Base-by-base conservation (phyloP, 2,113 vertebrate species). In the Ictalurus furcatus region DNA sequence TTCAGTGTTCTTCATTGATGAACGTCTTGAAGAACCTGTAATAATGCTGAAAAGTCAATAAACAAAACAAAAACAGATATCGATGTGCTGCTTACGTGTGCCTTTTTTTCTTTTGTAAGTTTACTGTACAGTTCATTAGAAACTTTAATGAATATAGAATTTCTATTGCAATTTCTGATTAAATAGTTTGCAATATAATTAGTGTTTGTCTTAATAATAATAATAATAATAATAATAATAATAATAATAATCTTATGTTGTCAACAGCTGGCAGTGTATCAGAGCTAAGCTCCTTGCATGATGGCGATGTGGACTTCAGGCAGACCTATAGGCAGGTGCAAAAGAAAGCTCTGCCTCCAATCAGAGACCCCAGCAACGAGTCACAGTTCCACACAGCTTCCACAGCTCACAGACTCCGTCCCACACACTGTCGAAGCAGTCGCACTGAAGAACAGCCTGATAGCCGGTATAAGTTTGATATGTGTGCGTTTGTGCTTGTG, bases 281-380 rank as follows among this genome's bases (percentile, higher is more conserved):
- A 0, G 98, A 99, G 92, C 96, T 99, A 90, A 99, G 97, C 94
- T 99, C 98, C 1, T 95, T 99, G 90, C 98, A 99, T 0, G 98
- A 99, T 0, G 97, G 96, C 0, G 97, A 95, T 65, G 25, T 94
- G 79, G 96, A 95, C 73, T 98, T 97, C 94, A 96, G 96, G 84
- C 97, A 97, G 89, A 95, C 97, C 71, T 99, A 97, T 92, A 96
- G 97, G 56, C 97, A 97, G 87, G 94, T 95, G 71, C 96, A 97
- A 87, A 97, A 96, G 94, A 98, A 98, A 90, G 97, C 96, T 0
- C 95, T 99, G 59, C 97, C 97, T 0, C 92, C 97, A 80, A 96
- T 98, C 0, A 92, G 92, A 30, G 98, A 98, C 91, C 58, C 95
- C 40, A 96, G 97, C 8, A 95, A 96, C 0, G 96, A 95, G 3